These are phyloP conservation scores for Esperia sulphurella DNA, from an alignment of 2,888 invertebrate species.

Conservation along the genomic window DNA sequence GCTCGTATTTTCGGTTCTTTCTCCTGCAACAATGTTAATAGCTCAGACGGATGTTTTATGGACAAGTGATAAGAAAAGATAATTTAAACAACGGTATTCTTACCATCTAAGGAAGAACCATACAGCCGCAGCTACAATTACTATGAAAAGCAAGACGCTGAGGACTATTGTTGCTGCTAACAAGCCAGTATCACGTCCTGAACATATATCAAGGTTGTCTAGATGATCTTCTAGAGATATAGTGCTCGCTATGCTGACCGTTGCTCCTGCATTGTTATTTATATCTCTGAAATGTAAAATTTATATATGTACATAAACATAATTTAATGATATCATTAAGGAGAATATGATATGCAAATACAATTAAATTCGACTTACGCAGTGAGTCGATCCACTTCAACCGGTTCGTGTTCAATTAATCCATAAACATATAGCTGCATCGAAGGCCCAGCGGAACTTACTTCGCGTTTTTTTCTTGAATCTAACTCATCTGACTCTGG, in stretches of 20 bases:
- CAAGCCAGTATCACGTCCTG: slow-evolving; percentile 53
- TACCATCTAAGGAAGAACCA: slow-evolving; percentile 65
- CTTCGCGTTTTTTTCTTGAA: slow-evolving; percentile 31
- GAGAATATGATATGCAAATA: not conserved
- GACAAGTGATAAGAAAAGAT: slow-evolving; percentile 23
- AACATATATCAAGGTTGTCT: slow-evolving; percentile 41
- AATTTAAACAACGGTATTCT: slow-evolving; percentile 36
- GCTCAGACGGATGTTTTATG: slow-evolving; percentile 15
- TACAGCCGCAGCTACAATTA: slow-evolving; percentile 44
- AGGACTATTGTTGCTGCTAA: slow-evolving; percentile 63
- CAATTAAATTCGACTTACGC: slow-evolving; percentile 34
- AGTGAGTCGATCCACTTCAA: slow-evolving; percentile 43
- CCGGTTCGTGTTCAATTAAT: slow-evolving; percentile 46
- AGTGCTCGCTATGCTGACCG: slow-evolving; percentile 43
- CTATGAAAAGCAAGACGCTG: slow-evolving; percentile 53
- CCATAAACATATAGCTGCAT: slow-evolving; percentile 62
- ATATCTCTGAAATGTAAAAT: slow-evolving; percentile 44
- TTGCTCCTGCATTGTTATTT: slow-evolving; percentile 34
- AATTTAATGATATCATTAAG: not conserved
- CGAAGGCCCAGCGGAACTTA: slow-evolving; percentile 31
- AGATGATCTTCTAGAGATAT: slow-evolving; percentile 66
- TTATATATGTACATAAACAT: not conserved
- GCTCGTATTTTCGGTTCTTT: slow-evolving; percentile 41
- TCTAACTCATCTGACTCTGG: slow-evolving; percentile 14
- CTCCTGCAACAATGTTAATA: slow-evolving; percentile 37